Base-by-base conservation (phyloP, 2,888 invertebrate species). In the Drosophila pseudotakahashii region DNA sequence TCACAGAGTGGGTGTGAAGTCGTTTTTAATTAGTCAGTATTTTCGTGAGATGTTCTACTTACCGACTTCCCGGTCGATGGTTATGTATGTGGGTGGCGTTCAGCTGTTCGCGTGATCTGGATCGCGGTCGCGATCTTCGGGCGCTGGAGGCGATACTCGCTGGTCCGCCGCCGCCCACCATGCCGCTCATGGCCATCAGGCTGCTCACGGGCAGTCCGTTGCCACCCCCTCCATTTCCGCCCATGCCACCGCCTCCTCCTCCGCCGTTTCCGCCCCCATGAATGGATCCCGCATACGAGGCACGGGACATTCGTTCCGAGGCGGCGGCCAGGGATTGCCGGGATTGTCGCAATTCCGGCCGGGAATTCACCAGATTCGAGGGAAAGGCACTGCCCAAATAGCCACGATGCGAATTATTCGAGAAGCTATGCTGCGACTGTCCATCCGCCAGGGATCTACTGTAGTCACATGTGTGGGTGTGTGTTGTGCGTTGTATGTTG, bases 351-450 rank as follows among this genome's bases (percentile, higher is more conserved):
- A 97, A 93, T 93, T 97, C 97, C 95, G 95, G 95, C 89, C 95
- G 93, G 19, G 95, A 94, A 89, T 95, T 95, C 84, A 96, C 94
- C 87, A 97, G 94, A 92, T 97, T 96, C 78, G 94, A 95, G 61
- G 96, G 95, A 79, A 95, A 94, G 69, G 95, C 95, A 76, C 94
- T 93, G 68, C 93, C 93, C 81, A 95, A 93, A 89, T 96, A 97
- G 75, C 92, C 92, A 87, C 97, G 94, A 84, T 95, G 95, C 47
- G 97, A 96, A 88, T 95, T 94, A 89, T 96, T 97, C 67, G 96
- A 96, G 92, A 97, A 97, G 90, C 97, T 97, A 91, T 97, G 96
- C 91, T 97, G 97, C 61, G 97, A 97, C 92, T 97, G 97, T 70
- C 97, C 97, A 91, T 97, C 97, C 71, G 97, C 97, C 80, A 97